Evolutionary conservation across 2,888 invertebrate genomes (phyloP), one percentile per base, ranked within the genome.

Genomic region (Anticlea derivata): DNA sequence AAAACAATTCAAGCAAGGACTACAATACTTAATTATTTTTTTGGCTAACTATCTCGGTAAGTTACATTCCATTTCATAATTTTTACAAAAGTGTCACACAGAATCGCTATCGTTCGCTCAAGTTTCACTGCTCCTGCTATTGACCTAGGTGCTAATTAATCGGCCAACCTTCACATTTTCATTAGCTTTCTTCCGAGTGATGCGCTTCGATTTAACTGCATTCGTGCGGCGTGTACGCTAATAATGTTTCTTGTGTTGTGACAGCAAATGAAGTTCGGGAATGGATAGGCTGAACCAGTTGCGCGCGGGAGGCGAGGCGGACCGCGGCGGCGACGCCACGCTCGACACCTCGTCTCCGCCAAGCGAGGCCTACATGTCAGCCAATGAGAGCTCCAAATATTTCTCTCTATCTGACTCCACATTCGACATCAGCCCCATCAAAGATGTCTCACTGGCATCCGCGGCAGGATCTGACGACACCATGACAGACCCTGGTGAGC

Each of bases 241-340:
- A 63, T 65, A 44, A 61, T 63, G 52, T 66, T 69, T 66, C n/a
- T 69, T 65, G 61, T 74, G 64, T 73, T 75, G 70, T 78, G 74
- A 69, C 73, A 77, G 77, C 85, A 85, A 82, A 88, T 90, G 88
- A 87, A 81, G 82, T 78, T 84, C 80, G 83, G 76, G 65, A 79
- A 90, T 90, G 90, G 90, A 89, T 88, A 87, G 88, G 73, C 63
- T 89, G 76, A 86, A 73, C 66, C 83, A 87, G 75, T 76, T 90
- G 77, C 79, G 83, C 61, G 80, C 77, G 50, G 52, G 47, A 44
- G 48, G 26, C 0, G 73, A 78, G 53, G 38, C 30, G 24, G 33
- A 33, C 60, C 73, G 78, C 49, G 81, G 83, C 56, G 68, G 73
- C 57, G 87, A 88, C 70, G 79, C 81, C 58, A 80, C 86, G 61